These are phyloP conservation scores for Rhagoletis zephyria DNA, from an alignment of 1,140 invertebrate genomes.

Conservation along the genomic window DNA sequence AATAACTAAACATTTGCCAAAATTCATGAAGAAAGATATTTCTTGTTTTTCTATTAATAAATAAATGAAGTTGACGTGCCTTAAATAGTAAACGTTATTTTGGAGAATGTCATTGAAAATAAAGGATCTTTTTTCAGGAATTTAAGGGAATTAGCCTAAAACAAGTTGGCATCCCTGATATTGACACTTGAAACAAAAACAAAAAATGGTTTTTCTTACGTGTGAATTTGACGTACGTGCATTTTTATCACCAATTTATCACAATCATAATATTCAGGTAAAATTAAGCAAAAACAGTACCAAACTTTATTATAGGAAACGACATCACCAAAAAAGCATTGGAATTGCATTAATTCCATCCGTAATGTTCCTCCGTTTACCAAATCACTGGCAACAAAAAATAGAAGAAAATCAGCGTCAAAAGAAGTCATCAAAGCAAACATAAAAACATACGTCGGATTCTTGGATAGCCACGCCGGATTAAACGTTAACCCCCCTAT, in stretches of 20 bases:
- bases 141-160: no score
- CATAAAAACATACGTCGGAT: background rate
- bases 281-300: background rate
- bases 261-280: background rate
- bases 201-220: constrained; percentile 35
- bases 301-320: background rate
- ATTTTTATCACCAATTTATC: background rate
- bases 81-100: no score
- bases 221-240: background rate
- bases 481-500: background rate
- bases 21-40: no score
- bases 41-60: no score
- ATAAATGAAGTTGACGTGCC: no score
- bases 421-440: background rate
- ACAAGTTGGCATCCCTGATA: background rate
- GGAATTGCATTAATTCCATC: background rate
- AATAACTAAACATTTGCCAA: no score
- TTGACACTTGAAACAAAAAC: background rate
- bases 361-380: constrained; percentile 20
- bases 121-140: no score
- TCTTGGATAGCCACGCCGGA: background rate
- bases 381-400: background rate
- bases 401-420: background rate
- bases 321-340: background rate
- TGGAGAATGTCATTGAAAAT: no score